Base-by-base conservation (phyloP, 2,113 vertebrate genomes). In the Microtus ochrogaster region DNA sequence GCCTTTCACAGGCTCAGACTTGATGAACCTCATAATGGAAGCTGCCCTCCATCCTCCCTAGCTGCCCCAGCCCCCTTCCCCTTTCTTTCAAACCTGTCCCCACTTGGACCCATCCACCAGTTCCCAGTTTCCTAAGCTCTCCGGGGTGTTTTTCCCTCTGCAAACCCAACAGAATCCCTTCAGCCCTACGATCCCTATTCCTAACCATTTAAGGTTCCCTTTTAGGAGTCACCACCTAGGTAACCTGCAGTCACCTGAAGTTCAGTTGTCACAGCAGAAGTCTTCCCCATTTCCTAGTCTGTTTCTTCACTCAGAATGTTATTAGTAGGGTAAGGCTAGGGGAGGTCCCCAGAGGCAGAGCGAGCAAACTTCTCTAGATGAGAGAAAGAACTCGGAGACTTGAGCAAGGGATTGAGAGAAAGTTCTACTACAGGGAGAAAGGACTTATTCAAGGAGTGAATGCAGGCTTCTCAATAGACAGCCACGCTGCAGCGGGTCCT, bases 1-100 rank as follows among this genome's bases (percentile, higher is more conserved):
- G 36, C 44, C 49, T 89, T 79, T 9, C 9, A 19, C 68, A 7
- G 0, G 41, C n/a, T 76, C 90, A 30, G 77, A 58, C 47, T 41
- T 17, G 22, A 41, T 24, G 72, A 49, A 3, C 36, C 82, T 3
- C 16, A 39, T 61, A 39, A 36, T 55, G 55, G n/a, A 93, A 36
- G 6, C 10, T 3, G 10, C 28, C 19, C 14, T 33, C 8, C 4
- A 0, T 5, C 33, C 19, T 70, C 21, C 21, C 0, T 3, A 68
- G 9, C 21, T 30, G 22, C 33, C 24, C 3, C 9, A 12, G 39
- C 0, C 16, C 10, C 16, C 49, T 28, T 58, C 36, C 5, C 36
- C 47, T 19, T n/a, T 21, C 22, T 4, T 52, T 16, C 73, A n/a
- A 66, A 17, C 72, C 17, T 58, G 36, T 17, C 44, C 52, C 22